A percentile compares a stretch with the other conserved stretches of the same genome.
Evolutionary conservation across 2,888 invertebrate species (phyloP).

Genomic region (Drosophila kambysellisi): DNA sequence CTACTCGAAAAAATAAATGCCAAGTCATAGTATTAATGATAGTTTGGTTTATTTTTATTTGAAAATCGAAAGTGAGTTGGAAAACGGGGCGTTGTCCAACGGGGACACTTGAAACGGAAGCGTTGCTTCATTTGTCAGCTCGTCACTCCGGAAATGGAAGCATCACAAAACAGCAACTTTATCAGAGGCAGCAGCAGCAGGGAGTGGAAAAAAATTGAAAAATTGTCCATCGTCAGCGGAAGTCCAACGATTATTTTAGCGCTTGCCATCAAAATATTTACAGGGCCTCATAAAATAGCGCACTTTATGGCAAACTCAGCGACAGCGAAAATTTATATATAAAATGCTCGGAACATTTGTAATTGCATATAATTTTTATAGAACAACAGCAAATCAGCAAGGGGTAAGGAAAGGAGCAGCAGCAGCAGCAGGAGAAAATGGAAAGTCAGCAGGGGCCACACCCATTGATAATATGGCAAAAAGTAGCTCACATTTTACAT

Average conservation of each 20-base stretch:
- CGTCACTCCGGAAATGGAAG: slow-evolving; percentile 44
- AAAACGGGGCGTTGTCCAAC: slow-evolving; percentile 38
- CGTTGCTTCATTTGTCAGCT: slow-evolving; percentile 37
- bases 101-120: slow-evolving; percentile 49
- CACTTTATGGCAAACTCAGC: slow-evolving; percentile 62
- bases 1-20: slow-evolving; percentile 5
- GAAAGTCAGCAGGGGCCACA: slow-evolving; percentile 43
- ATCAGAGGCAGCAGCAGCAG: slow-evolving; percentile 1
- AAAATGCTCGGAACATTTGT: slow-evolving; percentile 32
- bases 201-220: slow-evolving; percentile 28
- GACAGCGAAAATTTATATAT: slow-evolving; percentile 9
- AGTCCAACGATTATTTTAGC: slow-evolving; percentile 46
- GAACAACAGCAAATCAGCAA: slow-evolving; percentile 65
- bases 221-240: slow-evolving; percentile 59
- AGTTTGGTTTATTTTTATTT: slow-evolving; percentile 32
- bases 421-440: slow-evolving; percentile 7
- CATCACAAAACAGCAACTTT: slow-evolving; percentile 8
- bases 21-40: slow-evolving; percentile 52
- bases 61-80: slow-evolving; percentile 42
- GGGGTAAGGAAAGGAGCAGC: slow-evolving; percentile 59
- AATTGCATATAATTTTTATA: slow-evolving; percentile 79
- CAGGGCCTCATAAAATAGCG: slow-evolving; percentile 66
- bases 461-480: slow-evolving; percentile 63
- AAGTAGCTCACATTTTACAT: slow-evolving; percentile 36
- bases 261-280: slow-evolving; percentile 76